A percentile compares a stretch with the other conserved stretches of the same genome.
phyloP scores from a whole-genome alignment of 2,797 vertebrate species.

The Streptopelia turtur region DNA sequence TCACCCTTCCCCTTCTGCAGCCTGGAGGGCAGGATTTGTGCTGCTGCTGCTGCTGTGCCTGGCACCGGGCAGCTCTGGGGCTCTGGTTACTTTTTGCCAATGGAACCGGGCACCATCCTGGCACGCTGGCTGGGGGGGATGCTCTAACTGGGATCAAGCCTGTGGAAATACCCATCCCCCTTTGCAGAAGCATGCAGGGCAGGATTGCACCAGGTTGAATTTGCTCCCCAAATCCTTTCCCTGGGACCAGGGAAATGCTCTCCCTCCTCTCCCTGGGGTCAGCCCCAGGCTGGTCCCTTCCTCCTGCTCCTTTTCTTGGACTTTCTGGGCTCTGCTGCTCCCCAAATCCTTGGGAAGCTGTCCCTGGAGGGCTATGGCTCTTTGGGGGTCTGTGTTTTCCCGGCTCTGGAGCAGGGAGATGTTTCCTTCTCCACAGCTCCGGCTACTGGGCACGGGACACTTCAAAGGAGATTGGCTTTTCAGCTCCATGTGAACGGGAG shows the following conservation, averaged over 20 bases:
- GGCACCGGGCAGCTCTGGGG: not conserved
- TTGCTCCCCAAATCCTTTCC: not conserved
- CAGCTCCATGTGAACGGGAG: slow-evolving; percentile 36
- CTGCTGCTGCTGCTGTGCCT: not conserved
- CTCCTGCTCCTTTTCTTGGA: not conserved
- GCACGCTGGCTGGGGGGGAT: accelerated
- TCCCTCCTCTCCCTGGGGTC: not conserved
- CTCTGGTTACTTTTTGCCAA: not conserved
- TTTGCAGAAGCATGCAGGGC: not conserved
- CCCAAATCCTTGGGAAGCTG: not conserved
- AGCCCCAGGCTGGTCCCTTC: not conserved
- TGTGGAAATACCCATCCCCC: not conserved
- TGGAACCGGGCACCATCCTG: not conserved
- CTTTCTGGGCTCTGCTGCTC: not conserved
- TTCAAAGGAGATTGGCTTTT: slow-evolving; percentile 37
- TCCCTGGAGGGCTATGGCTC: not conserved
- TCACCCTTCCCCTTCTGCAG: not conserved
- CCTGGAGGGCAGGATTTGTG: not conserved
- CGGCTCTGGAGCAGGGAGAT: not conserved
- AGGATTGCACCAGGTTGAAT: not conserved
- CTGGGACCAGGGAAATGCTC: not conserved
- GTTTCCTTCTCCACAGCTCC: not conserved
- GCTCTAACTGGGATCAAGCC: not conserved
- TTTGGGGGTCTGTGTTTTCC: not conserved
- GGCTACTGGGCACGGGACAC: slow-evolving; percentile 35